Conservation (phyloP, 2,113 vertebrate genomes). For the Hippocampus comes region DNA sequence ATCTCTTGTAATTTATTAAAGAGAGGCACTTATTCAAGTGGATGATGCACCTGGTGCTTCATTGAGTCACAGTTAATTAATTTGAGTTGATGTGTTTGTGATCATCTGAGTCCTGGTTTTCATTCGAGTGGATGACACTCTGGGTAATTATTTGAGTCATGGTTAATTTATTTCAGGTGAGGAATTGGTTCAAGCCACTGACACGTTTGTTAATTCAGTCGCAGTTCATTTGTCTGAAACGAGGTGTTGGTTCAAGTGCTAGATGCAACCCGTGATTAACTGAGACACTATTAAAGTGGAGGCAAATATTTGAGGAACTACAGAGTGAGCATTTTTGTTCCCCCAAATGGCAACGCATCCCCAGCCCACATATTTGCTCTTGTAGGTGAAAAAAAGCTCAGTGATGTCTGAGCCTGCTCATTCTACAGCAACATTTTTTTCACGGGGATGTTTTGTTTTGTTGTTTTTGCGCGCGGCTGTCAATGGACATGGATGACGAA, state of each 20-base stretch:
- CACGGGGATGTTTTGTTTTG: not conserved
- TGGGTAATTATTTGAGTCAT: not conserved
- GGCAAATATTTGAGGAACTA: not conserved
- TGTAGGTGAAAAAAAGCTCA: conserved; percentile 31
- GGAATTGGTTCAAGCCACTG: not conserved
- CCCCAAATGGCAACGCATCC: not conserved
- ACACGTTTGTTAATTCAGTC: not conserved
- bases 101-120: no score
- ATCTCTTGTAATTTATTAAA: no score
- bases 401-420: conserved; percentile 28
- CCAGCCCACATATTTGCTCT: not conserved
- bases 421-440: conserved; percentile 38
- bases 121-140: no score
- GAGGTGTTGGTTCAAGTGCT: not conserved
- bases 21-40: no score
- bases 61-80: not conserved
- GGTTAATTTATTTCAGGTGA: not conserved
- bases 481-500: conserved; percentile 38
- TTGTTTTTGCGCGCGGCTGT: conserved; percentile 14
- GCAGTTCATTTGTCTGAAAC: not conserved
- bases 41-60: no score
- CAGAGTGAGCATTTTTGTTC: not conserved
- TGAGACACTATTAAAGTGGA: not conserved
- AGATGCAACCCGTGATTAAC: not conserved
- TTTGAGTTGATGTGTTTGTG: not conserved